Percentiles rank a stretch among this genome's conserved stretches.
phyloP scores from a whole-genome alignment of 1,140 invertebrate genomes.

The Drosophila punjabiensis region DNA sequence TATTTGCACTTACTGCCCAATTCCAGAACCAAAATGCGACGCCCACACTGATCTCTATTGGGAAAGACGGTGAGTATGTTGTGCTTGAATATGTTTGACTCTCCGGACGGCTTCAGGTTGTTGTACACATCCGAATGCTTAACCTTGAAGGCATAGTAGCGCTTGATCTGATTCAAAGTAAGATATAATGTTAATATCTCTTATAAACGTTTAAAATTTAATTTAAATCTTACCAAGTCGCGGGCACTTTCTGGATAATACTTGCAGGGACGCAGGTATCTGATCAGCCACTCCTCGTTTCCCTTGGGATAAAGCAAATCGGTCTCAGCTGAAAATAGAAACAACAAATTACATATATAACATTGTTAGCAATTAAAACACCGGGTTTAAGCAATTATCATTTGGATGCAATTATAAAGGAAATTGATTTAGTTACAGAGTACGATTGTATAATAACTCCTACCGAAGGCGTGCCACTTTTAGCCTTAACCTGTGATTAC shows the following conservation, averaged over 20 bases:
- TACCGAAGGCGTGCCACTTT: constrained; percentile 6
- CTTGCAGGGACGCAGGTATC: constrained; percentile 92
- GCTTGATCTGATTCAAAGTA: constrained; percentile 87
- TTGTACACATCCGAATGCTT: constrained; percentile 91
- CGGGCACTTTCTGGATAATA: constrained; percentile 92
- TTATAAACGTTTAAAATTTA: background rate
- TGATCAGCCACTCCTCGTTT: constrained; percentile 90
- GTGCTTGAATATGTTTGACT: constrained; percentile 91
- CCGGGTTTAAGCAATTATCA: background rate
- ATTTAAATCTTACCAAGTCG: constrained; percentile 87
- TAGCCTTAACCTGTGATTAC: constrained; percentile 22
- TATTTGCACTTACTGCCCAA: constrained; percentile 90
- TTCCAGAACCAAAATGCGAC: constrained; percentile 91
- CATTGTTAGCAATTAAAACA: background rate
- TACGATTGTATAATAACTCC: constrained; percentile 8
- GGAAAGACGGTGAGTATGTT: constrained; percentile 92
- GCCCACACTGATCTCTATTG: constrained; percentile 90
- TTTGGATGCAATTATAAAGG: constrained; percentile 15
- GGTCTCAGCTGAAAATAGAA: constrained; percentile 87
- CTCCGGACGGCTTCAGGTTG: constrained; percentile 89
- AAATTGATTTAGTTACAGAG: constrained; percentile 8
- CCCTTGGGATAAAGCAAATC: constrained; percentile 90
- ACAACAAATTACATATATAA: background rate
- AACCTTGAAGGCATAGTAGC: constrained; percentile 92
- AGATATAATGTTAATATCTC: background rate